These are phyloP conservation scores for Periophthalmus modestus DNA, from an alignment of 2,113 vertebrate genomes.

Conservation along the genomic window DNA sequence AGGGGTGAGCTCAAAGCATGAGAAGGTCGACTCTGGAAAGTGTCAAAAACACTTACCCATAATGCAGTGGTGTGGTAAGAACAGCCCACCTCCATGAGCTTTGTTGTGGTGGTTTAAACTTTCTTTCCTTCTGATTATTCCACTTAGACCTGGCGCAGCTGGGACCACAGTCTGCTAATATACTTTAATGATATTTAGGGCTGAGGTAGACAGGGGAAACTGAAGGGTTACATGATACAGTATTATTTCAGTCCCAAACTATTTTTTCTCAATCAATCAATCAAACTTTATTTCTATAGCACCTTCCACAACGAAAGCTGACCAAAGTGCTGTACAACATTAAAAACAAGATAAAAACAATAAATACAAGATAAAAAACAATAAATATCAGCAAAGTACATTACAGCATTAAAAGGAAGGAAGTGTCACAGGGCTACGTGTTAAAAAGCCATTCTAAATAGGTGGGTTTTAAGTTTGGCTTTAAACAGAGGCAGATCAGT, in stretches of 20 bases:
- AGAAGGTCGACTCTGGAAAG: not conserved
- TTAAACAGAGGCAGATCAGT: too few relatives aligned
- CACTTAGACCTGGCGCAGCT: not conserved
- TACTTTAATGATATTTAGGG: not conserved
- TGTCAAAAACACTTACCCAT: conserved; percentile 3
- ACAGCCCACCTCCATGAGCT: conserved; percentile 1
- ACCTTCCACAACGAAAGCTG: too few relatives aligned
- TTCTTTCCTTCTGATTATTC: not conserved
- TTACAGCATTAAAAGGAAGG: too few relatives aligned
- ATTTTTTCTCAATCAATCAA: too few relatives aligned
- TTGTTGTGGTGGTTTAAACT: conserved; percentile 6
- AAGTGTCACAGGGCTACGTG: too few relatives aligned
- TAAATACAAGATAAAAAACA: too few relatives aligned
- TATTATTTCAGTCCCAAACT: conserved; percentile 4
- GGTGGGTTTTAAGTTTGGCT: too few relatives aligned
- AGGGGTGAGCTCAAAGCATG: not conserved
- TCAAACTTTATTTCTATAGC: too few relatives aligned
- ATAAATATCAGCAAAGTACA: too few relatives aligned
- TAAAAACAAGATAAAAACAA: too few relatives aligned
- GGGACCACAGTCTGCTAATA: conserved; percentile 5
- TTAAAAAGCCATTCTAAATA: too few relatives aligned
- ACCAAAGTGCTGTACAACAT: too few relatives aligned
- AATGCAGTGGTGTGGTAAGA: not conserved
- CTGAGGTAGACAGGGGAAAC: not conserved
- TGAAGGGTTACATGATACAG: not conserved